A percentile compares a stretch with the other conserved stretches of the same genome.
Conservation (phyloP, 2,113 vertebrate genomes). For the Corvus moneduloides region DNA sequence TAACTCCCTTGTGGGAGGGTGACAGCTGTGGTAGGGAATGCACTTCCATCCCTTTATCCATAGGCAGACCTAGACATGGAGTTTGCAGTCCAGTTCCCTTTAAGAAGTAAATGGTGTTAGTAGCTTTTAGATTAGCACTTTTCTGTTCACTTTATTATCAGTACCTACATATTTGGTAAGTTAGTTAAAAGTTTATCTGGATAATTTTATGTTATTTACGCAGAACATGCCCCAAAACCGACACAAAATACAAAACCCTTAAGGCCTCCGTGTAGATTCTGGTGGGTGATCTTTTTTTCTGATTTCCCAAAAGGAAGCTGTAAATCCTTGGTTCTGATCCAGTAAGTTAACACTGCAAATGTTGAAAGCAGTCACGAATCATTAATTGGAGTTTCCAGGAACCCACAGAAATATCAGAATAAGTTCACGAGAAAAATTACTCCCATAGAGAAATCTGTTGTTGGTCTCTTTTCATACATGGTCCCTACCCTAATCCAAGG, state of each 20-base stretch:
- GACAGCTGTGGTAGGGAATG: not conserved
- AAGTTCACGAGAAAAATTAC: not conserved
- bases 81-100: not conserved
- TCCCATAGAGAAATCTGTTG: not conserved
- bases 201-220: not conserved
- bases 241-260: not conserved
- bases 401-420: not conserved
- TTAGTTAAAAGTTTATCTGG: not conserved
- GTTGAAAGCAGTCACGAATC: slow-evolving; percentile 24
- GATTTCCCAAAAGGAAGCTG: not conserved
- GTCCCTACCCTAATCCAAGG: not conserved
- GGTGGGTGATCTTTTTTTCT: not conserved
- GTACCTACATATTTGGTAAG: not conserved
- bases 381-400: not conserved
- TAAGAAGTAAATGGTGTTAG: not conserved
- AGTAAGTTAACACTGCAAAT: not conserved
- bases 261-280: not conserved
- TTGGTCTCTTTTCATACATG: not conserved
- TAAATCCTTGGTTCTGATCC: not conserved
- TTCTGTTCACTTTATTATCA: not conserved
- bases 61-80: not conserved
- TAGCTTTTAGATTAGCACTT: not conserved
- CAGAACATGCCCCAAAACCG: not conserved
- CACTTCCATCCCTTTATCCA: not conserved
- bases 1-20: not conserved